Evolutionary conservation across 2,797 vertebrate genomes (phyloP).

Genomic region (Ctenosaura bakeri): DNA sequence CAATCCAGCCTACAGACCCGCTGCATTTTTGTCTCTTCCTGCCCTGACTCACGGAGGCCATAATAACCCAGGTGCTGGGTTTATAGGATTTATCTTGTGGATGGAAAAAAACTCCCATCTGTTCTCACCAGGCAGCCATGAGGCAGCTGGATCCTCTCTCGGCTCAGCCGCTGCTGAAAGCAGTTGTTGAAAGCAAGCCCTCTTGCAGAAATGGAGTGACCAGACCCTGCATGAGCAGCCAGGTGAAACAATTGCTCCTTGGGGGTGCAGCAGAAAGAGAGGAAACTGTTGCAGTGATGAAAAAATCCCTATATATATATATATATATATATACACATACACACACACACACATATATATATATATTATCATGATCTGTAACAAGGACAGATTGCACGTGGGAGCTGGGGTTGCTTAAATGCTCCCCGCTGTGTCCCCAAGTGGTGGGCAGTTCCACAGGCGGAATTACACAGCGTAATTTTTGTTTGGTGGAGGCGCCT

Average conservation of each 20-base stretch:
- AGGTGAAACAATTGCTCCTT: neutral
- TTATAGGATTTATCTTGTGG: neutral
- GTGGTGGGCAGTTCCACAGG: neutral
- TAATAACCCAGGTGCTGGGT: neutral
- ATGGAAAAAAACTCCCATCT: neutral
- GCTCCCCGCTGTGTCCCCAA: neutral
- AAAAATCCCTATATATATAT: too few species aligned
- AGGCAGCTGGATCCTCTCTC: neutral
- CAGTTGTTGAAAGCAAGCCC: neutral
- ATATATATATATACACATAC: too few species aligned
- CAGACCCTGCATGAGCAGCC: too few species aligned
- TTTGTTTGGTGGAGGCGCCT: neutral
- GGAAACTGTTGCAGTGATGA: neutral
- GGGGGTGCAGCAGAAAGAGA: neutral
- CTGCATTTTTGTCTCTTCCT: neutral
- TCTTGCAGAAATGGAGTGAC: neutral
- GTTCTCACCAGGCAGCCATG: neutral
- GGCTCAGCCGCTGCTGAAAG: neutral
- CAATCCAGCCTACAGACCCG: accelerated
- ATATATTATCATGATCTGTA: too few species aligned
- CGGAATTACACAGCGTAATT: neutral
- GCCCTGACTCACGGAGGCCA: too few species aligned
- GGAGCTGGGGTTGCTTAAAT: neutral
- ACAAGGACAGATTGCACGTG: neutral
- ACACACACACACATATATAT: too few species aligned